Percentiles rank a stretch among this genome's conserved stretches.
Evolutionary conservation across 2,888 invertebrate genomes (phyloP).

Genomic region (Cabera pusaria): DNA sequence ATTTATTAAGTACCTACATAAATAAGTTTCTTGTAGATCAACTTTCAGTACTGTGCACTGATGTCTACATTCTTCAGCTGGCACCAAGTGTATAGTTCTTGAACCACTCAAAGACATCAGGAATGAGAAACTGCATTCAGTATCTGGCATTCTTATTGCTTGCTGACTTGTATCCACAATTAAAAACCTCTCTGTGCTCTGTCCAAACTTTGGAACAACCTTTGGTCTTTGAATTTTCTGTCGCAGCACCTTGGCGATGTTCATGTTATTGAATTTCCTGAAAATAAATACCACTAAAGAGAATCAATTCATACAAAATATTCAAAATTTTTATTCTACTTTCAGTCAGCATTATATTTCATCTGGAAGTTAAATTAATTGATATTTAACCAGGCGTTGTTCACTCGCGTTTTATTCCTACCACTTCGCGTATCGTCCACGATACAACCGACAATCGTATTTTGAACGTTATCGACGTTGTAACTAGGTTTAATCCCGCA

Average conservation of each 20-base stretch:
- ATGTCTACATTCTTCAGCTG: conserved; percentile 89
- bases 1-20: conserved; percentile 85
- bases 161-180: conserved; percentile 88
- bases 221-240: conserved; percentile 88
- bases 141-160: conserved; percentile 88
- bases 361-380: no score
- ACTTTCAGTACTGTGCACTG: conserved; percentile 89
- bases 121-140: conserved; percentile 92
- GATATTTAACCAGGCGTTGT: no score
- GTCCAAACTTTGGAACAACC: conserved; percentile 88
- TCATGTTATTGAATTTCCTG: conserved; percentile 92
- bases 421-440: no score
- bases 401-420: no score
- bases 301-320: no score
- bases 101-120: conserved; percentile 88
- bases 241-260: conserved; percentile 87
- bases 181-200: conserved; percentile 90
- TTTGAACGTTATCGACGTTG: no score
- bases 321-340: no score
- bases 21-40: conserved; percentile 87
- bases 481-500: no score
- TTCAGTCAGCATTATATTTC: no score
- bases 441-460: no score
- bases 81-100: conserved; percentile 87
- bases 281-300: conserved; percentile 39